Evolutionary conservation across 2,888 invertebrate genomes (phyloP), one percentile per base, ranked within the genome.

Genomic region (Xestobium rufovillosum): DNA sequence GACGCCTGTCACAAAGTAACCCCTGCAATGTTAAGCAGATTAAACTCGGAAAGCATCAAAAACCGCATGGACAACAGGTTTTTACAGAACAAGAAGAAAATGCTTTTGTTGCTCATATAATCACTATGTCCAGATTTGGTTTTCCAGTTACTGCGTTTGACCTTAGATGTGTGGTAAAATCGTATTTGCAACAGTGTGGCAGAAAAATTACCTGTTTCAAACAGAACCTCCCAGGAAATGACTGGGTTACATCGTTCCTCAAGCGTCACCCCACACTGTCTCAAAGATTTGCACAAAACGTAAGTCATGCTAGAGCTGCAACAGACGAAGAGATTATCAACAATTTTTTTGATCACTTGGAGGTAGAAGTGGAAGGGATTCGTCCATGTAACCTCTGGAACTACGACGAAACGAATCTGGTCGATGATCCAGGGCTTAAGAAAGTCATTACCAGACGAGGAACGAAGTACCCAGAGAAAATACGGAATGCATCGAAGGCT

Each of bases 381-480:
- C 35, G 45, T 34, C 26, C 38, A 27, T 30, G 42, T 13, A 51
- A 56, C 34, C 49, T 55, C 10, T 44, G 51, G 35, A 59, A 53
- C 34, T 55, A 53, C 45, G 60, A 59, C 14, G 37, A 44, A 26
- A 46, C 48, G 3, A 42, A 44, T 31, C 34, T 55, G 52, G 49
- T 58, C 53, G 42, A 55, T 43, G 52, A 59, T 40, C 53, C 53
- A 25, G 55, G 49, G 0, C 19, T 13, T 12, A 48, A 45, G 40
- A 49, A 42, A 37, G 33, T 32, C 8, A 34, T 47, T 11, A 25
- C 10, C 42, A 39, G 39, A 34, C 36, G 39, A 33, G 39, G 41
- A 12, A 32, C n/a, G n/a, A n/a, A n/a, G n/a, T n/a, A n/a, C n/a
- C n/a, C n/a, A n/a, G n/a, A n/a, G n/a, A n/a, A n/a, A n/a, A n/a